Evolutionary conservation across 2,888 invertebrate genomes (phyloP).

Genomic region (Rhyacophila evoluta): DNA sequence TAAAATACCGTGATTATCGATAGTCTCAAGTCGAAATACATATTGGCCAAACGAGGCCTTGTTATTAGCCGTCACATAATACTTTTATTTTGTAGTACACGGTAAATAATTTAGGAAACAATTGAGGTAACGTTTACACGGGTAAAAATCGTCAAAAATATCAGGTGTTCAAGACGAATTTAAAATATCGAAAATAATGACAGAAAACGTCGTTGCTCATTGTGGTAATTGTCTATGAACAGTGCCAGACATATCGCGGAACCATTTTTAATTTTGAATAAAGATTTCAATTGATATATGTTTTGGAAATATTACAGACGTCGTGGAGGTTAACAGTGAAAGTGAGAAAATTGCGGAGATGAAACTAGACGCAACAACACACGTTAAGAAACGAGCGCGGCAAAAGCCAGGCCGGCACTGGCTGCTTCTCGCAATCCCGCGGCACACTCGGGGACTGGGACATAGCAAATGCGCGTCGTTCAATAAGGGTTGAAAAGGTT

Average conservation of each 20-base stretch:
- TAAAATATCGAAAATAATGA: not conserved
- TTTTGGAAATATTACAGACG: conserved; percentile 54
- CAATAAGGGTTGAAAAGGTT: conserved; percentile 56
- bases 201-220: not conserved
- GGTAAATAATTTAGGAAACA: not conserved
- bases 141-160: not conserved
- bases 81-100: not conserved
- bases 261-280: not conserved
- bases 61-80: conserved; percentile 8
- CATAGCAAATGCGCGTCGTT: conserved; percentile 56
- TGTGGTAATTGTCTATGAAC: not conserved
- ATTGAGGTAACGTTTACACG: not conserved
- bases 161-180: not conserved
- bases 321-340: conserved; percentile 57
- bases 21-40: not conserved
- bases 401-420: conserved; percentile 47
- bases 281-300: conserved; percentile 39
- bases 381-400: conserved; percentile 53
- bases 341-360: not conserved
- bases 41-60: conserved; percentile 22
- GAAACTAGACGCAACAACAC: conserved; percentile 31
- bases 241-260: not conserved
- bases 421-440: conserved; percentile 35
- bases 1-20: not conserved
- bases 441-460: conserved; percentile 56